Percentiles rank a stretch among this genome's conserved stretches.
Conservation (phyloP, 2,113 vertebrate genomes). For the Tachysurus vachellii region DNA sequence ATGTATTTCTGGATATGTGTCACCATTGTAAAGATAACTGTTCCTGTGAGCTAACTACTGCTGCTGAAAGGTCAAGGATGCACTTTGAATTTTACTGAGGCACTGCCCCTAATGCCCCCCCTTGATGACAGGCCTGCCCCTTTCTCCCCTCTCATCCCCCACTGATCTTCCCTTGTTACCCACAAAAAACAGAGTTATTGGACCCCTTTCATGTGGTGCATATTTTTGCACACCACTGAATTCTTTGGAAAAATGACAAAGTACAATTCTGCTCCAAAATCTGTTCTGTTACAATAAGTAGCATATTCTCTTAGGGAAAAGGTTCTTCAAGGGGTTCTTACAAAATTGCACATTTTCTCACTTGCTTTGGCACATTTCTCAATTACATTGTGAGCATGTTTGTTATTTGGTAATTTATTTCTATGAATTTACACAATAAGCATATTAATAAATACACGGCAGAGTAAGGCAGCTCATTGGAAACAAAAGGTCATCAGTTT, state of each 20-base stretch:
- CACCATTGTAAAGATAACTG: too few relatives aligned
- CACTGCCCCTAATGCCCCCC: background rate
- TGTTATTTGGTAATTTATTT: background rate
- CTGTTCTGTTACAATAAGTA: background rate
- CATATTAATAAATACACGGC: background rate
- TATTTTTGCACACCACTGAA: constrained; percentile 7
- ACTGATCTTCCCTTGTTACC: background rate
- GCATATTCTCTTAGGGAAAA: background rate
- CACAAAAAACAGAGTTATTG: background rate
- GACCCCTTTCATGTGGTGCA: constrained; percentile 12
- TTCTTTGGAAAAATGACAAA: background rate
- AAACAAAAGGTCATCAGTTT: background rate
- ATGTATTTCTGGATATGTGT: too few relatives aligned
- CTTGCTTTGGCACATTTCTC: background rate
- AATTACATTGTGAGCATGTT: background rate
- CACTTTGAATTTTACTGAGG: too few relatives aligned
- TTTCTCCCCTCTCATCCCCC: background rate
- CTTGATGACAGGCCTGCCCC: background rate
- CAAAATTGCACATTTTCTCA: background rate
- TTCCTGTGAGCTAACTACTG: too few relatives aligned
- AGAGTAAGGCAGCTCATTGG: background rate
- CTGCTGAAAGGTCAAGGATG: too few relatives aligned
- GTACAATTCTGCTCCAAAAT: background rate
- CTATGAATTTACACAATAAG: background rate
- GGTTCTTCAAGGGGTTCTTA: background rate